A percentile compares a stretch with the other conserved stretches of the same genome.
Evolutionary conservation across 2,797 vertebrate genomes (phyloP).

Genomic region (Scyliorhinus canicula): DNA sequence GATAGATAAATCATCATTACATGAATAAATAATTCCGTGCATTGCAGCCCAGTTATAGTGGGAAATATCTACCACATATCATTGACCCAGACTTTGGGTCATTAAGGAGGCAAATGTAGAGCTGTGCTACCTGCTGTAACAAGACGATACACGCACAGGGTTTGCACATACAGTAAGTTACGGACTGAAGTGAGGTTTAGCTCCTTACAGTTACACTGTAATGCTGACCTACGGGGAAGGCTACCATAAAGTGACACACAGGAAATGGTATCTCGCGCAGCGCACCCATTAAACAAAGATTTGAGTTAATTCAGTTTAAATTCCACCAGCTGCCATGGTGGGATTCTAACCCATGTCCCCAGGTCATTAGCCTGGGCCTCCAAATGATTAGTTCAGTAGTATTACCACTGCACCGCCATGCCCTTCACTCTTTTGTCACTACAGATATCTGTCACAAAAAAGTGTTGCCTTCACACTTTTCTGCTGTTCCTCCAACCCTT

Average conservation of each 20-base stretch:
- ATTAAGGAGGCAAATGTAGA: not conserved
- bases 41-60: not conserved
- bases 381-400: too few species aligned
- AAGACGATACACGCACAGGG: not conserved
- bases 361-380: too few species aligned
- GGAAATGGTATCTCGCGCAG: not conserved
- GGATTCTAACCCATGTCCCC: too few species aligned
- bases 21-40: not conserved
- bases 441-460: not conserved
- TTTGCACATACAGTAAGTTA: not conserved
- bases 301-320: too few species aligned
- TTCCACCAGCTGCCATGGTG: too few species aligned
- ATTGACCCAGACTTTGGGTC: not conserved
- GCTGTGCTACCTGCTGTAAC: not conserved
- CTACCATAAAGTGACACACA: not conserved
- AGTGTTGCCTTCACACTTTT: not conserved
- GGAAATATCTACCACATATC: not conserved
- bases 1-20: too few species aligned
- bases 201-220: not conserved
- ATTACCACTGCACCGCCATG: too few species aligned
- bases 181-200: not conserved
- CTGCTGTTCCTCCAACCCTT: not conserved
- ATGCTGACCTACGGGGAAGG: not conserved
- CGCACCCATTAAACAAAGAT: too few species aligned
- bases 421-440: not conserved